A percentile compares a stretch with the other conserved stretches of the same genome.
phyloP scores from a whole-genome alignment of 2,797 vertebrate species.

The Trematocara caparti region DNA sequence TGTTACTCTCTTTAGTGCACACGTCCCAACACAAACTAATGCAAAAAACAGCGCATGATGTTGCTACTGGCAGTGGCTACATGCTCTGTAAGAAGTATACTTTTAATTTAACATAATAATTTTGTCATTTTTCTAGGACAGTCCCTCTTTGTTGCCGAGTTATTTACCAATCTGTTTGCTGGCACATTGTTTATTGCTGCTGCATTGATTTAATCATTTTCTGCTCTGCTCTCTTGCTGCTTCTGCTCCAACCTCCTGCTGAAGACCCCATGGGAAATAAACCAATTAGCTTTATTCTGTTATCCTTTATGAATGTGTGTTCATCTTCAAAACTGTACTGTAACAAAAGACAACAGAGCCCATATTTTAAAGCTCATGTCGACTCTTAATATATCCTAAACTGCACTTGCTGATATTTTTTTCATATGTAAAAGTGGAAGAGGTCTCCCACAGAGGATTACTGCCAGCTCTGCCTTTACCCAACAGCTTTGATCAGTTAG shows the following conservation, averaged over 20 bases:
- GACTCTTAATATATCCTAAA: neutral
- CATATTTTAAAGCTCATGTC: neutral
- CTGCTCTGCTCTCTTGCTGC: neutral
- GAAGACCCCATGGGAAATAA: slow-evolving; percentile 8
- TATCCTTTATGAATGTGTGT: slow-evolving; percentile 16
- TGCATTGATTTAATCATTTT: slow-evolving; percentile 12
- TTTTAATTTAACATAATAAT: slow-evolving; percentile 4
- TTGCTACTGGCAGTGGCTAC: slow-evolving; percentile 21
- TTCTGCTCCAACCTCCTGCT: neutral
- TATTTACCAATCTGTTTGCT: neutral
- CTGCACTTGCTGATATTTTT: neutral
- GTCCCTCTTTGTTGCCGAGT: neutral
- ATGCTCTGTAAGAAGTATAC: neutral
- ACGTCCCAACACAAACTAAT: slow-evolving; percentile 27
- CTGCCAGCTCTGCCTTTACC: neutral
- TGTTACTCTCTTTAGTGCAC: slow-evolving; percentile 11
- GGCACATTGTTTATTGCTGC: neutral
- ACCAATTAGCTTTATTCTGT: slow-evolving; percentile 11
- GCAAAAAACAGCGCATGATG: slow-evolving; percentile 7
- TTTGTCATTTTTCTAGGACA: neutral
- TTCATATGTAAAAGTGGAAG: neutral
- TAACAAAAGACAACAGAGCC: neutral
- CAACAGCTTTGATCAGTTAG: neutral
- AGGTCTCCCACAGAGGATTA: neutral
- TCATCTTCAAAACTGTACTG: neutral